Base-by-base conservation (phyloP, 2,888 invertebrate species). In the Deilephila porcellus region DNA sequence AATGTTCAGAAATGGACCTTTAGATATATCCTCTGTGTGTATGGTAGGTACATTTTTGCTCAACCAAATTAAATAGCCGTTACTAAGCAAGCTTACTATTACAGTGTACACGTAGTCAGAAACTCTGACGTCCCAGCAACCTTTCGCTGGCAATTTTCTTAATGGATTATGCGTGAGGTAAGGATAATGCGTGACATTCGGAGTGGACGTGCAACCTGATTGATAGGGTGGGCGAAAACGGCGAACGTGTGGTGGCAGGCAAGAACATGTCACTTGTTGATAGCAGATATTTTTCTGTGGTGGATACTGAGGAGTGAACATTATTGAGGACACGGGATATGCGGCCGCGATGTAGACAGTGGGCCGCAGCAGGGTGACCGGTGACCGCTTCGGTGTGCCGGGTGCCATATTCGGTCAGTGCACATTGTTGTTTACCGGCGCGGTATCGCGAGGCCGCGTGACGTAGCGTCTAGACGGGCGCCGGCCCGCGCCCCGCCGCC, bases 381-480 rank as follows among this genome's bases (percentile, higher is more conserved):
- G 85, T 86, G 82, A 83, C 83, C 84, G 85, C 81, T 78, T 76
- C 83, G 85, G 85, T 86, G 88, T 86, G 86, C 85, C 88, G 90
- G 90, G 90, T 93, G 92, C 94, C 93, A 91, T 94, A 93, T 93
- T 93, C 93, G 94, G 94, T 93, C 94, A 94, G 92, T 93, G 93
- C 92, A 94, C 93, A 93, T 89, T 90, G 93, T 93, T 94, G 94
- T 94, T 94, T 94, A 93, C 93, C 93, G 93, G 93, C 94, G 95
- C 95, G 91, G 91, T 95, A 95, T 94, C 95, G 93, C 95, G 95
- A 92, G 95, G 95, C 95, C 95, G 95, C 89, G 95, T 95, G 95
- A 95, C 95, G 95, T 95, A 93, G 94, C 91, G 94, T 94, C 94
- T 94, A 94, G 94, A 94, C 94, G 91, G 86, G 86, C 87, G 84